phyloP scores from a whole-genome alignment of 2,888 invertebrate species.

The Caenorhabditis doughertyi region DNA sequence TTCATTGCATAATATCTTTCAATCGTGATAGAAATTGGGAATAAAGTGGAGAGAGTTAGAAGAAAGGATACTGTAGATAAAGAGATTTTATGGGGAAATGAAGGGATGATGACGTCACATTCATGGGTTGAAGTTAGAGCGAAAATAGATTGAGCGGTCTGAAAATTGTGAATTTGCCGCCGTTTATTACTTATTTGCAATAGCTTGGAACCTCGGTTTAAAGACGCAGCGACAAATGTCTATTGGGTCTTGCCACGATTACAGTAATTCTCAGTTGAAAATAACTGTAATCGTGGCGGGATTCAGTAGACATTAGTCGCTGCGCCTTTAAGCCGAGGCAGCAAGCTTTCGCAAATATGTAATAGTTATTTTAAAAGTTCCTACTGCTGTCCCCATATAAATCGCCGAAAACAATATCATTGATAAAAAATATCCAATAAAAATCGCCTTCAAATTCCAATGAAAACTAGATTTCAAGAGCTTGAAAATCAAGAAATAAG shows the following conservation, averaged over 20 bases:
- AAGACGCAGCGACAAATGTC: too few relatives aligned
- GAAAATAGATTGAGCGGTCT: not conserved
- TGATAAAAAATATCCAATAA: constrained; percentile 15
- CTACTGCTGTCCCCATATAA: not conserved
- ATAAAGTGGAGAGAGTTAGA: constrained; percentile 9
- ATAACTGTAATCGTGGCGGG: too few relatives aligned
- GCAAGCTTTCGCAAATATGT: too few relatives aligned
- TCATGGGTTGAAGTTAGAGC: not conserved
- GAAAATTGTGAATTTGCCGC: not conserved
- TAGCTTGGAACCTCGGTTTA: too few relatives aligned
- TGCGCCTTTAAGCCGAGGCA: too few relatives aligned
- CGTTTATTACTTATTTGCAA: too few relatives aligned
- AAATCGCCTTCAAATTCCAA: constrained; percentile 17
- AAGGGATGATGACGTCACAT: constrained; percentile 6
- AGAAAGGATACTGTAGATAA: not conserved
- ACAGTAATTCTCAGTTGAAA: too few relatives aligned
- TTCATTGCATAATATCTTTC: constrained; percentile 29
- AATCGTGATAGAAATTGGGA: constrained; percentile 26
- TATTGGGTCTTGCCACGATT: too few relatives aligned
- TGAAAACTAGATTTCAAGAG: constrained; percentile 19
- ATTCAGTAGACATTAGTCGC: too few relatives aligned
- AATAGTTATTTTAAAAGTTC: not conserved
- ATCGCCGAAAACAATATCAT: not conserved
- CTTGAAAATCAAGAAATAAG: constrained; percentile 19
- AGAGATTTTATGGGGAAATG: not conserved